Evolutionary conservation across 2,113 vertebrate genomes (phyloP).

Genomic region (Malurus cyaneus): DNA sequence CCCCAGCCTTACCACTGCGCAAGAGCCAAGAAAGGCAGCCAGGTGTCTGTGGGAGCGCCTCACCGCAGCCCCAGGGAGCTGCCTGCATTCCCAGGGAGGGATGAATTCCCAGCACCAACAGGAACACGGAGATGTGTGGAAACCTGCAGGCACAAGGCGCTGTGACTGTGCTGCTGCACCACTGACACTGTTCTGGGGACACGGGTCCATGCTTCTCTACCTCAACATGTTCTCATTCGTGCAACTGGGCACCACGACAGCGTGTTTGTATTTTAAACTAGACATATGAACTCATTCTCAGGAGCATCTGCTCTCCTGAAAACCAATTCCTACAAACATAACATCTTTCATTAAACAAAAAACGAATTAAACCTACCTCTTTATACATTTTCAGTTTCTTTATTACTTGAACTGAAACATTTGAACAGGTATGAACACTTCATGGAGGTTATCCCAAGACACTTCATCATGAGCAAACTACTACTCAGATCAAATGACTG

Average conservation of each 20-base stretch:
- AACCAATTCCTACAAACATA: neutral
- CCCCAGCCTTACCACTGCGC: neutral
- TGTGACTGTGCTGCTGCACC: neutral
- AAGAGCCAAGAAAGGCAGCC: neutral
- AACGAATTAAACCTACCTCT: neutral
- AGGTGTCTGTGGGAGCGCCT: neutral
- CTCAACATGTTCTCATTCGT: rapidly evolving
- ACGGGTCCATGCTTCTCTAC: rapidly evolving
- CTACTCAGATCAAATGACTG: neutral
- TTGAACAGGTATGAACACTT: neutral
- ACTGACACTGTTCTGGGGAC: neutral
- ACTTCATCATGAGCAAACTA: neutral
- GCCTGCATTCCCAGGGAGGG: neutral
- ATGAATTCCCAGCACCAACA: neutral
- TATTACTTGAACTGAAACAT: rapidly evolving
- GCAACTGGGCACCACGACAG: neutral
- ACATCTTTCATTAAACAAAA: neutral
- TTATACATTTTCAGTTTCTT: neutral
- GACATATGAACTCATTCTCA: neutral
- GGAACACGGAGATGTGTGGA: rapidly evolving
- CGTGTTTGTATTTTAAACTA: neutral
- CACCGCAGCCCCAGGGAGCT: neutral
- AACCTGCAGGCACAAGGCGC: rapidly evolving
- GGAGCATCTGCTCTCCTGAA: neutral
- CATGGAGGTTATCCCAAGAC: neutral